A percentile compares a stretch with the other conserved stretches of the same genome.
These are phyloP conservation scores for Zenarchopterus dispar DNA, from an alignment of 2,797 vertebrate species.

Conservation along the genomic window DNA sequence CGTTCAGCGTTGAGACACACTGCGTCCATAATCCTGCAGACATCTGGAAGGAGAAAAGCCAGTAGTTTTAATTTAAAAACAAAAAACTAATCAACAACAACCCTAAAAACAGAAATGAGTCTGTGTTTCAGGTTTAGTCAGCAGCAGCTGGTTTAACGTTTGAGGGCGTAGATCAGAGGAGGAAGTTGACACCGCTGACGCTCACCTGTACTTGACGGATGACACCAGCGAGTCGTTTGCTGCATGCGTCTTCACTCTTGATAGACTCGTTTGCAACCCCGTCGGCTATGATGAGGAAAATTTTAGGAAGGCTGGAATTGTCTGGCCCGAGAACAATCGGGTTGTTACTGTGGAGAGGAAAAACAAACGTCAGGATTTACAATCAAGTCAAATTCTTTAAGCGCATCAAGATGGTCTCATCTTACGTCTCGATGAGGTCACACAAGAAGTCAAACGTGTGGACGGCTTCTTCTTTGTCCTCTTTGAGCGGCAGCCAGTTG, in stretches of 20 bases:
- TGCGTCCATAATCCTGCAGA: slow-evolving; percentile 95
- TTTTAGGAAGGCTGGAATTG: slow-evolving; percentile 95
- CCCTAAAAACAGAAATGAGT: no score
- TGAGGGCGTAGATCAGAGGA: no score
- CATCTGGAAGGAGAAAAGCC: slow-evolving; percentile 76
- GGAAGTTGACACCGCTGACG: no score
- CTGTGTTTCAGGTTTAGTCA: no score
- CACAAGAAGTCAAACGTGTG: slow-evolving; percentile 96
- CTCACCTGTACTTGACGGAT: slow-evolving; percentile 96
- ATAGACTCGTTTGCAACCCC: slow-evolving; percentile 94
- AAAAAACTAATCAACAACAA: no score
- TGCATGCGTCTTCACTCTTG: slow-evolving; percentile 93
- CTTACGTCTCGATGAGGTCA: slow-evolving; percentile 96
- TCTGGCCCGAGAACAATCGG: slow-evolving; percentile 94
- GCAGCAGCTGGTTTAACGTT: no score
- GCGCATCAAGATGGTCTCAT: neutral
- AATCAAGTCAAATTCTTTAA: no score
- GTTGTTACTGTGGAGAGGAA: slow-evolving; percentile 87
- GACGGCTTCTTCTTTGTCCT: slow-evolving; percentile 98
- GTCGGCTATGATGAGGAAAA: slow-evolving; percentile 97
- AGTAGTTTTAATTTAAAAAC: neutral
- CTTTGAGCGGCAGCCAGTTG: slow-evolving; percentile 97
- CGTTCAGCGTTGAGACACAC: slow-evolving; percentile 93
- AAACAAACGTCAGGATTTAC: neutral
- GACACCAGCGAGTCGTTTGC: slow-evolving; percentile 93